Evolutionary conservation across 2,888 invertebrate genomes (phyloP).

Genomic region (Drosophila aldrichi): DNA sequence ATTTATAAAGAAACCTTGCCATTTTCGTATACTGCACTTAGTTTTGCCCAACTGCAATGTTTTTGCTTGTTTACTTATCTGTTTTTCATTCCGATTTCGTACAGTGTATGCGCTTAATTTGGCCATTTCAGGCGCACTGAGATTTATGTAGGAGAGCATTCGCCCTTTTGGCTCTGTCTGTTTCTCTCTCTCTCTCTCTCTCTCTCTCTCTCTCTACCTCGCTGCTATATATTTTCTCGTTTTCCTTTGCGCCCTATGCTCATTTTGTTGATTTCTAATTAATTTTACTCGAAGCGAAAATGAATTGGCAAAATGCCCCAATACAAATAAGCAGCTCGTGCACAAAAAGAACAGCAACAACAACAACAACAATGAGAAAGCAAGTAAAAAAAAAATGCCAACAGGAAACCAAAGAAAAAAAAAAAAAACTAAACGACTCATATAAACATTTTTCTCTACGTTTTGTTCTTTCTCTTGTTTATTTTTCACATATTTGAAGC

Average conservation of each 20-base stretch:
- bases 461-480: constrained; percentile 10
- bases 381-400: constrained; percentile 9
- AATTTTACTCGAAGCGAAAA: constrained; percentile 72
- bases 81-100: not conserved
- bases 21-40: not conserved
- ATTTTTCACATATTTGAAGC: constrained; percentile 34
- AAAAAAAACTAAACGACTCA: not conserved
- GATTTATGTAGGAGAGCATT: constrained; percentile 56
- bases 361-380: not conserved
- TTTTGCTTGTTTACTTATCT: constrained; percentile 8
- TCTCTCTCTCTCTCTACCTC: not conserved
- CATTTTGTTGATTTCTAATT: constrained; percentile 76
- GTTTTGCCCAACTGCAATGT: not conserved
- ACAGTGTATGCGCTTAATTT: constrained; percentile 34
- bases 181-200: not conserved
- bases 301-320: constrained; percentile 72
- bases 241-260: constrained; percentile 47
- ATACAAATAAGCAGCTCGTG: constrained; percentile 39
- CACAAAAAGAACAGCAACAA: constrained; percentile 16
- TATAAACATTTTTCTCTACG: constrained; percentile 19
- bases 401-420: not conserved
- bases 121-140: constrained; percentile 29
- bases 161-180: constrained; percentile 4
- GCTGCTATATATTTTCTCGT: constrained; percentile 28
- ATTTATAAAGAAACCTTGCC: no score